Conservation (phyloP, 2,888 invertebrate genomes). For the Silvanus unidentatus region DNA sequence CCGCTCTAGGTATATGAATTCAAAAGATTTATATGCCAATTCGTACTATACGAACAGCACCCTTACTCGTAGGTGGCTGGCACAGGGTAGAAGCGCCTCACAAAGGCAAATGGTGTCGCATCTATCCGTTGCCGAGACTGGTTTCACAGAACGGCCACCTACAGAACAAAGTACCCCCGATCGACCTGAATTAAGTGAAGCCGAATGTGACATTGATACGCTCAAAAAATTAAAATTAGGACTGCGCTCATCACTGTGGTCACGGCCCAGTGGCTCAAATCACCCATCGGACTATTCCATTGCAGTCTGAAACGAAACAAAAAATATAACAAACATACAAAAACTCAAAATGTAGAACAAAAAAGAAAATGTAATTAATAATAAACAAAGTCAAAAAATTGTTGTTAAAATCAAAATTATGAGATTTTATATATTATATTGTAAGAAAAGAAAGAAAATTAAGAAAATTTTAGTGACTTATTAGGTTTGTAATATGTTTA, state of each 20-base stretch:
- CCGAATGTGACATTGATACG: conserved; percentile 69
- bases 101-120: conserved; percentile 60
- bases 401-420: conserved; percentile 19
- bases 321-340: conserved; percentile 3
- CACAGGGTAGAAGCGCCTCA: conserved; percentile 39
- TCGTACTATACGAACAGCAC: conserved; percentile 19
- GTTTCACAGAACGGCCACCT: conserved; percentile 47
- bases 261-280: conserved; percentile 55
- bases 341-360: neutral
- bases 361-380: conserved; percentile 1
- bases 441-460: conserved; percentile 4
- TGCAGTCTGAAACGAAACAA: conserved; percentile 58
- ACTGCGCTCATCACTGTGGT: conserved; percentile 64
- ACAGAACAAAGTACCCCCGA: conserved; percentile 44
- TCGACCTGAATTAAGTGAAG: conserved; percentile 61
- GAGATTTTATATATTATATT: conserved; percentile 13
- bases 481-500: conserved; percentile 33
- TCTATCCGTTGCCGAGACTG: conserved; percentile 54
- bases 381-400: conserved; percentile 5
- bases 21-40: conserved; percentile 24
- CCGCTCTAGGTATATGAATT: conserved; percentile 55
- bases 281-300: conserved; percentile 65
- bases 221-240: conserved; percentile 67
- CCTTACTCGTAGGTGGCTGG: conserved; percentile 48
- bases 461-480: conserved; percentile 8